Conservation (phyloP, 1,140 invertebrate species). For the Ooceraea biroi region DNA sequence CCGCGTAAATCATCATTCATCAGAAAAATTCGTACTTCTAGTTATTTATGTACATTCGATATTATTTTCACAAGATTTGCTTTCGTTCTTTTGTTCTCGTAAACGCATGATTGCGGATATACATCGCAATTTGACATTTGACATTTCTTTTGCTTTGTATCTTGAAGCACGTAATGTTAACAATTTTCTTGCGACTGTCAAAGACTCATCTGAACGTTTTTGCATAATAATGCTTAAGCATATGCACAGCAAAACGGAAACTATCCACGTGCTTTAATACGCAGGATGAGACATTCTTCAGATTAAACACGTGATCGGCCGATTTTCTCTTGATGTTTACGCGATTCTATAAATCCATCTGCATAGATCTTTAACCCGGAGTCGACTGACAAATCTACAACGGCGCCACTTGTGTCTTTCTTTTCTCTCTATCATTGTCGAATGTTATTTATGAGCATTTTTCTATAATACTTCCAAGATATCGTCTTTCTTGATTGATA, state of each 20-base stretch:
- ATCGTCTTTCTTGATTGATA: not conserved
- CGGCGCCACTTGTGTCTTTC: not conserved
- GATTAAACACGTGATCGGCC: not conserved
- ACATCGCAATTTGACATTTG: not conserved
- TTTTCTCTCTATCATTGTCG: conserved; percentile 16
- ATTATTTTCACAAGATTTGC: not conserved
- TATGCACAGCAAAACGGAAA: not conserved
- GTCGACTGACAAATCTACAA: not conserved
- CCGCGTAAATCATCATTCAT: too few species aligned
- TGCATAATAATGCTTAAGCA: not conserved
- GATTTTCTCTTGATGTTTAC: conserved; percentile 13
- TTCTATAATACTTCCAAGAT: not conserved
- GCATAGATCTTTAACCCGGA: conserved; percentile 1
- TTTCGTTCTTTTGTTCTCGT: not conserved
- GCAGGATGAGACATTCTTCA: too few species aligned
- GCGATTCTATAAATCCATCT: not conserved
- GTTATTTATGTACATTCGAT: too few species aligned
- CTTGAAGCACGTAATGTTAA: not conserved
- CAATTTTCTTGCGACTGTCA: too few species aligned
- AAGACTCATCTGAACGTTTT: not conserved
- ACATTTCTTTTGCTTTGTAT: not conserved
- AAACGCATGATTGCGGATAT: not conserved
- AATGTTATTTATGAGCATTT: not conserved
- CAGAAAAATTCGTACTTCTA: too few species aligned
- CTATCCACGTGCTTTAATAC: too few species aligned